phyloP scores from a whole-genome alignment of 2,797 vertebrate genomes.

The Enteromius trimaculatus region DNA sequence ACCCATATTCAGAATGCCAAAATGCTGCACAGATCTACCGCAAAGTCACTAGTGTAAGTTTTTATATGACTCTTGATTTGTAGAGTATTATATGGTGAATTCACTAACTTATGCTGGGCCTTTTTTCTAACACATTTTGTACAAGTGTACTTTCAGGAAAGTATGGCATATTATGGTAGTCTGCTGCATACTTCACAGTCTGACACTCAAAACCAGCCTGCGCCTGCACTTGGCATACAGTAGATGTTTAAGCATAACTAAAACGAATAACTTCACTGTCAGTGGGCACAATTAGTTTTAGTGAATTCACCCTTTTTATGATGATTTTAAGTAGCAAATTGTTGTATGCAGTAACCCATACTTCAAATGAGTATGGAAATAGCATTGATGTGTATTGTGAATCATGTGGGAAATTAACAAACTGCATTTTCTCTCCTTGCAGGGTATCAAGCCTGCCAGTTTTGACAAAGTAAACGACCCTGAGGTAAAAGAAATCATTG shows the following conservation, averaged over 20 bases:
- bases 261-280: background rate
- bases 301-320: background rate
- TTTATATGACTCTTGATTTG: constrained; percentile 8
- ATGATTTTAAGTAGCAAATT: background rate
- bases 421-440: background rate
- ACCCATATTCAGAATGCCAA: constrained; percentile 96
- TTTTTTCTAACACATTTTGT: background rate
- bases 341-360: background rate
- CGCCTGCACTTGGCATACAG: background rate
- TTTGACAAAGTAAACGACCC: constrained; percentile 95
- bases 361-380: background rate
- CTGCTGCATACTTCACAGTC: background rate
- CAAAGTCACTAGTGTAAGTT: constrained; percentile 95
- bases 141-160: background rate
- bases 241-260: background rate
- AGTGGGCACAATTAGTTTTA: background rate
- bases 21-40: constrained; percentile 97
- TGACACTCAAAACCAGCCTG: background rate
- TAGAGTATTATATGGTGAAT: background rate
- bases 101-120: background rate
- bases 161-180: background rate
- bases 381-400: background rate
- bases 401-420: background rate
- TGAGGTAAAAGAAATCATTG: constrained; percentile 96
- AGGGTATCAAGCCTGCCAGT: constrained; percentile 97